Conservation (phyloP, 2,888 invertebrate species). For the Hypomecis atomaria region DNA sequence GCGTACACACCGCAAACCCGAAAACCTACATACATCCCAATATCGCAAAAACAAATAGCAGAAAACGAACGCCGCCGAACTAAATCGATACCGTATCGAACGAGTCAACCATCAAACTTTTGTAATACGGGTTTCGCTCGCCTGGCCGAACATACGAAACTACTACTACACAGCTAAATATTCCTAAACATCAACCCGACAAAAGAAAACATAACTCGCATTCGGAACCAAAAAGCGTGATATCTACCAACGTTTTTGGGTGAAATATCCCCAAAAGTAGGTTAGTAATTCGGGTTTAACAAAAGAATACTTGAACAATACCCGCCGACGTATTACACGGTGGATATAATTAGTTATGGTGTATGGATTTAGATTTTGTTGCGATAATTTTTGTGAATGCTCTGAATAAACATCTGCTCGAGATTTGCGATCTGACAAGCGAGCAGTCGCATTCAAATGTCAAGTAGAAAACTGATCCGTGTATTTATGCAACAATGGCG, state of each 20-base stretch:
- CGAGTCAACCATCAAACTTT: constrained; percentile 75
- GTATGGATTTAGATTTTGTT: constrained; percentile 83
- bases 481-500: constrained; percentile 61
- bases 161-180: constrained; percentile 64
- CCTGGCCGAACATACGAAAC: constrained; percentile 44
- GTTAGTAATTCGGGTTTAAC: constrained; percentile 81
- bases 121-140: constrained; percentile 63
- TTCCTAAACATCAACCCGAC: constrained; percentile 69
- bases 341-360: constrained; percentile 85
- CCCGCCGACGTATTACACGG: constrained; percentile 73
- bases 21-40: constrained; percentile 79
- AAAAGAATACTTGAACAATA: constrained; percentile 72
- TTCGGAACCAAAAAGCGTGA: constrained; percentile 79
- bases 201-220: constrained; percentile 77
- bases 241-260: constrained; percentile 72
- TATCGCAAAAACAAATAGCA: constrained; percentile 73
- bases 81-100: constrained; percentile 75
- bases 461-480: constrained; percentile 80
- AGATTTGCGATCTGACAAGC: constrained; percentile 76
- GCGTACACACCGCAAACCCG: constrained; percentile 76
- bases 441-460: constrained; percentile 75
- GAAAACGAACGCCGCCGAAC: constrained; percentile 63
- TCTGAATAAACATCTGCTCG: constrained; percentile 78
- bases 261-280: constrained; percentile 80
- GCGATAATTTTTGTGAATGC: constrained; percentile 81